phyloP scores from a whole-genome alignment of 2,888 invertebrate species.

The Hydraecia micacea region DNA sequence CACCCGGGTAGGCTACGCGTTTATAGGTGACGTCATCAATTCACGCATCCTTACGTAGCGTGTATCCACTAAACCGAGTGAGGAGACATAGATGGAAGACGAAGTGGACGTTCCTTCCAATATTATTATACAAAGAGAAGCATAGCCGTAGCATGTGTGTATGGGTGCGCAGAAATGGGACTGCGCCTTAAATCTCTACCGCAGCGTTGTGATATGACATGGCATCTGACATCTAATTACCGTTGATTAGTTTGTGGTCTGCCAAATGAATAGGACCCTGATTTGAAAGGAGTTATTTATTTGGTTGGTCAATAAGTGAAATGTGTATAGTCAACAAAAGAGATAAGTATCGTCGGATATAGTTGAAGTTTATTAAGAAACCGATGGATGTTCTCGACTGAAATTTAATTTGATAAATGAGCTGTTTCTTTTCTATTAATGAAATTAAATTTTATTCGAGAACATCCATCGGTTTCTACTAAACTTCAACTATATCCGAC shows the following conservation, averaged over 20 bases:
- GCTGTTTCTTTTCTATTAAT: too few species aligned
- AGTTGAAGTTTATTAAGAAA: too few species aligned
- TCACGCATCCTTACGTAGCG: background rate
- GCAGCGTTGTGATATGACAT: conserved; percentile 36
- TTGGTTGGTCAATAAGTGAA: background rate
- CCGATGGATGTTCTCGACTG: too few species aligned
- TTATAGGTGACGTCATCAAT: background rate
- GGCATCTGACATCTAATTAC: conserved; percentile 53
- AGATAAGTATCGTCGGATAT: too few species aligned
- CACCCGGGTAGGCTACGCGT: background rate
- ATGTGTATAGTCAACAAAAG: background rate
- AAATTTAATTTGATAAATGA: too few species aligned
- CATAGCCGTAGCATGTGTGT: background rate
- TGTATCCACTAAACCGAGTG: background rate
- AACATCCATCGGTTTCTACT: too few species aligned
- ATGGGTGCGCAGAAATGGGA: conserved; percentile 7
- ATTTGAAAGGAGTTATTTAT: conserved; percentile 23
- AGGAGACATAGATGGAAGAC: background rate
- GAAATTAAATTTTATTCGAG: too few species aligned
- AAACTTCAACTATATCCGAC: too few species aligned
- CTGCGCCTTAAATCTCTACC: conserved; percentile 33
- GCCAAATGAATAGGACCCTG: conserved; percentile 22
- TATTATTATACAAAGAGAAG: background rate
- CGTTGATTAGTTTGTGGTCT: conserved; percentile 44
- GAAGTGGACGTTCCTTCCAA: background rate